Evolutionary conservation across 2,113 vertebrate genomes (phyloP).

Genomic region (Nothobranchius furzeri): DNA sequence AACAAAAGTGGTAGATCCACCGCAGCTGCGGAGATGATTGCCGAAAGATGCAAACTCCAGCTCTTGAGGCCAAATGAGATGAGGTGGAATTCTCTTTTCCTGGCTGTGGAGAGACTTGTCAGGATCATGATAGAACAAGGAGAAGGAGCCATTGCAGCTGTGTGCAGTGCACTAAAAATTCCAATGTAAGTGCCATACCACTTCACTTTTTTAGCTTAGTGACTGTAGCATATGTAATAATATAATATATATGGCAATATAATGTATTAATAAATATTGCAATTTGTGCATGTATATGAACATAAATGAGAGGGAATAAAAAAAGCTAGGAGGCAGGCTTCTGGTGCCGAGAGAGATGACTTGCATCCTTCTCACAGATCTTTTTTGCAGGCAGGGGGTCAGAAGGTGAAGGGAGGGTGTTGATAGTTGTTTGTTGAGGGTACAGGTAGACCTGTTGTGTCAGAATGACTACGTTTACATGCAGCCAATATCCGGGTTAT

Average conservation of each 20-base stretch:
- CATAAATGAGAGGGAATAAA: neutral
- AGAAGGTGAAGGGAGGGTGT: no score
- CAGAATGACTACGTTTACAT: neutral
- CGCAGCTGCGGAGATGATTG: neutral
- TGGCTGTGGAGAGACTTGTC: neutral
- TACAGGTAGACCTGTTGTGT: no score
- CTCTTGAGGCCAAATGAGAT: neutral
- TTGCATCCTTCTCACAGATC: no score
- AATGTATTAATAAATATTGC: neutral
- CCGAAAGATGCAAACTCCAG: neutral
- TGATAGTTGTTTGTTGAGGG: no score
- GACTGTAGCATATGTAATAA: neutral
- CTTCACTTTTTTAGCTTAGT: neutral
- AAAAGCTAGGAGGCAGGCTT: no score
- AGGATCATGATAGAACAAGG: constrained; percentile 4
- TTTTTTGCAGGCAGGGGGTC: no score
- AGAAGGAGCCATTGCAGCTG: neutral
- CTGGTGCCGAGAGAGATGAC: no score
- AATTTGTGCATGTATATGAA: neutral
- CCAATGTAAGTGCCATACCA: neutral
- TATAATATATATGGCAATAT: neutral
- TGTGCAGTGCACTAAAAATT: neutral
- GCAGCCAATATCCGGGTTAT: no score
- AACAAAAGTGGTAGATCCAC: constrained; percentile 1
- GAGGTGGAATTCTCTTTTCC: constrained; percentile 4